Evolutionary conservation across 2,797 vertebrate genomes (phyloP), one percentile per base, ranked within the genome.

Genomic region (Siniperca undulata): DNA sequence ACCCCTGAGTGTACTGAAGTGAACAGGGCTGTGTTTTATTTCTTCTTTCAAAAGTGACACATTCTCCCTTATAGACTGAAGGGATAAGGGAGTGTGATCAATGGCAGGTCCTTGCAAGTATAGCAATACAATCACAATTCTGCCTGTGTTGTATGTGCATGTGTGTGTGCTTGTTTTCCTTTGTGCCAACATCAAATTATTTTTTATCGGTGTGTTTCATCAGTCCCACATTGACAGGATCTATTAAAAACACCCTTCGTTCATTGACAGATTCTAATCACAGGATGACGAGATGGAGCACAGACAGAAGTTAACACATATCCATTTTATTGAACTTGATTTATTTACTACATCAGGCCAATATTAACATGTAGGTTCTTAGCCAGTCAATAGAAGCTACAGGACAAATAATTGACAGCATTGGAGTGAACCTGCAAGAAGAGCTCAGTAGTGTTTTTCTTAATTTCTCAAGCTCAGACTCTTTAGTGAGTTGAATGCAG

Each of bases 211-310:
- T 81, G 85, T 88, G 88, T 89, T 90, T 88, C 90, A 90, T 92
- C 91, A 91, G 89, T 81, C 84, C 64, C 88, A 86, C 86, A 90
- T 90, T 92, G 91, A 92, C 91, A 92, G 85, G 72, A 77, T 88
- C 90, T 85, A 89, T 92, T 90, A 92, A 88, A 87, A 92, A 85
- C 82, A 81, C 81, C 74, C 85, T 82, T 77, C 87, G 84, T 89
- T 48, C 46, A 48, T 2, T 48, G 46, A 48, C 5, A 48, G 46
- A 19, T 48, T 92, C 83, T 87, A 79, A 72, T 91, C 90, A 81
- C 86, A 70, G 62, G 70, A 73, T 77, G 86, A 87, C 0, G 40
- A 82, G 78, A 72, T 82, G 78, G 44, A 76, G 68, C 77, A 61
- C 77, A 74, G 42, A 86, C 12, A 66, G 67, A 17, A 75, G 69